Evolutionary conservation across 2,113 vertebrate species (phyloP).

Genomic region (Sterna hirundo): DNA sequence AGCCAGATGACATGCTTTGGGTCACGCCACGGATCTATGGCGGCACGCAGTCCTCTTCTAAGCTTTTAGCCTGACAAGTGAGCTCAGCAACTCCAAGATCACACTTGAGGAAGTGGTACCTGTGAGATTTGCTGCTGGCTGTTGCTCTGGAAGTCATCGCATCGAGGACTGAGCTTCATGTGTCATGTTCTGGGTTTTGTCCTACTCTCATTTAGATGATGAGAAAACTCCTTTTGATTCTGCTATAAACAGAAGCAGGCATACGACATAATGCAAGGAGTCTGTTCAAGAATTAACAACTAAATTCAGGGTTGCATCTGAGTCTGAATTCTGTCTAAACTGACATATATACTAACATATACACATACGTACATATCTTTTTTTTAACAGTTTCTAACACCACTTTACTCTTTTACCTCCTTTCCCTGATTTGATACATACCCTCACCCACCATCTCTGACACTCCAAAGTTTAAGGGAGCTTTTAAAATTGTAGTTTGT

Average conservation of each 20-base stretch:
- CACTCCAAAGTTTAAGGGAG: background rate
- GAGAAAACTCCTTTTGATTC: background rate
- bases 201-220: background rate
- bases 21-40: background rate
- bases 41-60: background rate
- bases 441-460: background rate
- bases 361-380: background rate
- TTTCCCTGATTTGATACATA: background rate
- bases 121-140: background rate
- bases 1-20: background rate
- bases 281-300: background rate
- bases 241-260: background rate
- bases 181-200: background rate
- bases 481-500: background rate
- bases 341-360: background rate
- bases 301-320: background rate
- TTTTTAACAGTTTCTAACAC: background rate
- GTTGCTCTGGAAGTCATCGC: background rate
- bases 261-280: background rate
- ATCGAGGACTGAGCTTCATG: background rate
- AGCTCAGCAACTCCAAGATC: background rate
- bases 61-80: background rate
- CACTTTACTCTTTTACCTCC: background rate
- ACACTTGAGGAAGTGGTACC: background rate
- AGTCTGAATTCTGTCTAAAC: background rate